Base-by-base conservation (phyloP, 2,888 invertebrate genomes). In the Drepana falcataria region DNA sequence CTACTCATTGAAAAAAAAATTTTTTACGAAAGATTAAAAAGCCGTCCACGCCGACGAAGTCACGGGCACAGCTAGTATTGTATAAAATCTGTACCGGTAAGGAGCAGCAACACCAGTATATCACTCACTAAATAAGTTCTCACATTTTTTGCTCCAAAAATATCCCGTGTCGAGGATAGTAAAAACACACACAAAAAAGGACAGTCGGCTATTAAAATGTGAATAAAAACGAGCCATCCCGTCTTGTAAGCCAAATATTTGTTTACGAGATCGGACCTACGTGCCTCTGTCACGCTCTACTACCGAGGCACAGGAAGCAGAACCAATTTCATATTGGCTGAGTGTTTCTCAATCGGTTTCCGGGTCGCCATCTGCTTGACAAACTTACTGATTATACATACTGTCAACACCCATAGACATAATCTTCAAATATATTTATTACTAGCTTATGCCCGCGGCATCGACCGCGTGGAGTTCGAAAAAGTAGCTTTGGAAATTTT, bases 191-290 rank as follows among this genome's bases (percentile, higher is more conserved):
- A 55, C 61, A 57, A 57, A 62, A 63, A 66, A 64, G 73, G 66
- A 71, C 72, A 65, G 63, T 66, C 63, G 61, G 56, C 64, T 64
- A 69, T 71, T 70, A 65, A 58, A 55, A 66, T 52, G 60, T 63
- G 65, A 60, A 69, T 75, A 72, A 21, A 21, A 76, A 79, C 68
- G 62, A 65, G 61, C 66, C 64, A 67, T 68, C 66, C 66, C 63
- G 63, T 61, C 61, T 64, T 69, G 66, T 71, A 73, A 69, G 75
- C 73, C 79, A 76, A 85, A 85, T 81, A 83, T 87, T 87, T 75
- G 79, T 77, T 77, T 69, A 81, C 77, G 61, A 82, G 82, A 81
- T 77, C 65, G 74, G 75, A 66, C 70, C 65, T 70, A 79, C 79
- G 79, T 77, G 81, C 63, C 58, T 60, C 66, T 65, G 80, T 73